phyloP scores from a whole-genome alignment of 2,113 vertebrate genomes.

The Gulo gulo region DNA sequence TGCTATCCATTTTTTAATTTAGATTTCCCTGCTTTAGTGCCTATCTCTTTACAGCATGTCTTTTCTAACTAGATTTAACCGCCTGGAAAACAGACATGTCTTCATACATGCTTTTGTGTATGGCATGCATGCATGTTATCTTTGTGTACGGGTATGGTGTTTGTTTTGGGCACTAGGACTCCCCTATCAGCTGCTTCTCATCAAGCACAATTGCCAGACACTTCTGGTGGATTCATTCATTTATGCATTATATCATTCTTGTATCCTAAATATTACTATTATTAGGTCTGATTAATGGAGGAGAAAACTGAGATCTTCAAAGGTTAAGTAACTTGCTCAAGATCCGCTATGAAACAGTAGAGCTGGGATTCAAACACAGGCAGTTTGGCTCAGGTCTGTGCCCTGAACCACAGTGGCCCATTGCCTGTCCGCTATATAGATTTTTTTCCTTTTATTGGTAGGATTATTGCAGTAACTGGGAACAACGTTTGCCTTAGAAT shows the following conservation, averaged over 20 bases:
- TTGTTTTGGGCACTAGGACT: neutral
- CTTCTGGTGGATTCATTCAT: neutral
- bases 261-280: neutral
- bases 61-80: neutral
- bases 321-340: neutral
- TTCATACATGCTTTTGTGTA: neutral
- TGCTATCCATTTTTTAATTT: neutral
- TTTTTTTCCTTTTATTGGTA: neutral
- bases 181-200: neutral
- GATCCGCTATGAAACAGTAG: neutral
- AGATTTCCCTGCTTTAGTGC: neutral
- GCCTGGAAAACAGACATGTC: neutral
- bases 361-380: neutral
- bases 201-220: neutral
- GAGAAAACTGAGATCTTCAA: conserved; percentile 1
- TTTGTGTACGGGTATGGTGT: neutral
- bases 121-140: neutral
- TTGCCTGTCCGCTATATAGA: neutral
- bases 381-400: neutral
- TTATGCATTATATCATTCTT: neutral
- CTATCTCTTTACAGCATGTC: neutral
- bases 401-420: neutral
- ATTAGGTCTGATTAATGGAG: neutral
- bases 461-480: neutral
- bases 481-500: neutral